Base-by-base conservation (phyloP, 1,140 invertebrate species). In the Pachypsylla venusta region DNA sequence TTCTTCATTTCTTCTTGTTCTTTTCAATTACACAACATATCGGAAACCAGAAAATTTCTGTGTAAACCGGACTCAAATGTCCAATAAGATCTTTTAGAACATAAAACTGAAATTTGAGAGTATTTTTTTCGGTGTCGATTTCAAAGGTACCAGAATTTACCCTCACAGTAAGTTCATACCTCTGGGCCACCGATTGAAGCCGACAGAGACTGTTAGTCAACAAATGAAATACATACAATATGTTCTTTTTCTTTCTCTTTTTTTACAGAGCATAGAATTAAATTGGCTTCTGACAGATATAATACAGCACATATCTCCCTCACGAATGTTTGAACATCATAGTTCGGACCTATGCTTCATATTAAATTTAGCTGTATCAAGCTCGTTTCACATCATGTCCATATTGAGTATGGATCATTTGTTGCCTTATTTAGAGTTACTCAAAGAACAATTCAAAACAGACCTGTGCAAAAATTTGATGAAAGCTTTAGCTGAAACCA, bases 271-370 rank as follows among this genome's bases (percentile, higher is more conserved):
- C 59, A 77, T 81, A 61, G 88, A 93, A 69, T 74, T 95, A 0
- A 92, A 94, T 71, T 79, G 81, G 24, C 79, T 96, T 57, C 71
- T 96, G 25, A 82, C 83, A 26, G 89, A 93, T 65, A 82, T 95
- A 20, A 86, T 93, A 55, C 79, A 79, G 16, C 85, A 88, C 64
- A 77, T 94, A 76, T 79, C 70, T 72, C 61, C 42, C 13, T 80
- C 74, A 60, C 63, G 81, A 61, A 77, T 77, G 1, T 84, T 81
- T 68, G 88, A 93, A 69, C 80, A 87, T 48, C 83, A 82, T 69
- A 86, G 89, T 67, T 70, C 77, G 1, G 83, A 90, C 64, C 71
- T 94, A 28, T 85, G 89, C 64, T 77, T 76, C 30, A 82, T 93
- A 7, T 7, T 48, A 22, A 48, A 48, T 19, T 22, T 48, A 4